These are phyloP conservation scores for Drosophila nannoptera DNA, from an alignment of 1,140 invertebrate species.

Conservation along the genomic window DNA sequence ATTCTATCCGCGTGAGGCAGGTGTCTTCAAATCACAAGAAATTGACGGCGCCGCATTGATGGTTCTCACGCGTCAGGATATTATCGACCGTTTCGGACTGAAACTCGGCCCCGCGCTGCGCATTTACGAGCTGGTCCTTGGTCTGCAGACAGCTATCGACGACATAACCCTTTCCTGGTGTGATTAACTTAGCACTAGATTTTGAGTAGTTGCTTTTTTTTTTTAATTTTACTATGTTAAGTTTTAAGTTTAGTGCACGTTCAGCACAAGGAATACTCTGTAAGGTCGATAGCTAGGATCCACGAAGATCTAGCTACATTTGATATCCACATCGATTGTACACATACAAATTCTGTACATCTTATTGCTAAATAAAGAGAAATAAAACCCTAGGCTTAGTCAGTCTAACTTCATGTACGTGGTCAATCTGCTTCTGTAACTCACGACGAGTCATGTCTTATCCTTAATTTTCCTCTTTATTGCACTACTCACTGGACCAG, in stretches of 20 bases:
- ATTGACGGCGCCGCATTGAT: constrained; percentile 71
- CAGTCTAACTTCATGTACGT: neutral
- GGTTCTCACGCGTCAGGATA: constrained; percentile 65
- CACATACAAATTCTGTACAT: neutral
- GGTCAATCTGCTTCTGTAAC: too few species aligned
- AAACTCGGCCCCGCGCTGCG: constrained; percentile 72
- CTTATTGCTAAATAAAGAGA: neutral
- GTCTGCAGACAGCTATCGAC: constrained; percentile 52
- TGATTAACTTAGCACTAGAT: constrained; percentile 25
- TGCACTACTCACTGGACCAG: too few species aligned
- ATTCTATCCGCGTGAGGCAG: constrained; percentile 63
- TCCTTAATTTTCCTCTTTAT: too few species aligned
- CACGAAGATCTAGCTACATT: constrained; percentile 4
- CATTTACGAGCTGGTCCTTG: constrained; percentile 59
- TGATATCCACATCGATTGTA: constrained; percentile 4
- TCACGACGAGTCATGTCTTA: too few species aligned
- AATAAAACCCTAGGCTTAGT: constrained; percentile 1
- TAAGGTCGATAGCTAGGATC: constrained; percentile 29
- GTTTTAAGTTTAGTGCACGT: constrained; percentile 2
- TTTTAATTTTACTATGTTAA: constrained; percentile 3
- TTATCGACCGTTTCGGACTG: constrained; percentile 63
- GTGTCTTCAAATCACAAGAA: constrained; percentile 61
- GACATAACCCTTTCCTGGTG: constrained; percentile 49
- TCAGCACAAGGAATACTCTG: constrained; percentile 5
- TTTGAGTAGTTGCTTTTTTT: constrained; percentile 2